These are phyloP conservation scores for Drosophila greeni DNA, from an alignment of 2,888 invertebrate genomes.

Conservation along the genomic window DNA sequence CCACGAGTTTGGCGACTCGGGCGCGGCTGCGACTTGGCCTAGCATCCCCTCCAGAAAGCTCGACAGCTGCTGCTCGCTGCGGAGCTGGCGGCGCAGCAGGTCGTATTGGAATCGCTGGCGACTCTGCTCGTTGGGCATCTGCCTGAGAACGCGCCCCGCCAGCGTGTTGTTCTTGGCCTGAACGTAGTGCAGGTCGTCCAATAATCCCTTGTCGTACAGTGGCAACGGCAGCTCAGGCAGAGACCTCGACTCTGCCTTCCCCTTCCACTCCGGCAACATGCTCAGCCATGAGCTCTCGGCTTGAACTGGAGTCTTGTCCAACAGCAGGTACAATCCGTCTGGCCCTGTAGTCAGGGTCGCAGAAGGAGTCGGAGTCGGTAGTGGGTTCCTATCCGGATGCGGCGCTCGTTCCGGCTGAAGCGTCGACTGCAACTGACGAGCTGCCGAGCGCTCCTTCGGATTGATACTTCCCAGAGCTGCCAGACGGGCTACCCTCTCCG, in stretches of 20 bases:
- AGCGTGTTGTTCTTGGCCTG: not conserved
- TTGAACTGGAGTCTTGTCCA: not conserved
- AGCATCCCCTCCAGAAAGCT: not conserved
- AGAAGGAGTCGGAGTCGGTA: not conserved
- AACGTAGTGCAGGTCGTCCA: not conserved
- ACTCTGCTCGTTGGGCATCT: not conserved
- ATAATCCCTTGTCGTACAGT: not conserved
- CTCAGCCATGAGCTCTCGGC: not conserved
- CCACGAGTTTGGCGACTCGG: not conserved
- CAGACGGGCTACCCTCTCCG: not conserved
- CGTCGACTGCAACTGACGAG: too few relatives aligned
- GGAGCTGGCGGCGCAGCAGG: not conserved
- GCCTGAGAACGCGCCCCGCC: not conserved
- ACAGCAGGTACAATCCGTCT: not conserved
- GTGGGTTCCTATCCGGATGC: not conserved
- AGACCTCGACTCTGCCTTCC: not conserved
- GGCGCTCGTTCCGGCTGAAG: not conserved
- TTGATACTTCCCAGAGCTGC: not conserved
- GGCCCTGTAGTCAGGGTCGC: not conserved
- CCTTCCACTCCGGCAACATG: not conserved
- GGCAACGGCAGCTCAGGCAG: not conserved
- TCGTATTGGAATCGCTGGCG: not conserved
- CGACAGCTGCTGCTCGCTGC: not conserved
- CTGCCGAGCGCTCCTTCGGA: too few relatives aligned
- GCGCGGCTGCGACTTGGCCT: not conserved